Evolutionary conservation across 2,888 invertebrate genomes (phyloP).

Genomic region (Mesorhabditis belari): DNA sequence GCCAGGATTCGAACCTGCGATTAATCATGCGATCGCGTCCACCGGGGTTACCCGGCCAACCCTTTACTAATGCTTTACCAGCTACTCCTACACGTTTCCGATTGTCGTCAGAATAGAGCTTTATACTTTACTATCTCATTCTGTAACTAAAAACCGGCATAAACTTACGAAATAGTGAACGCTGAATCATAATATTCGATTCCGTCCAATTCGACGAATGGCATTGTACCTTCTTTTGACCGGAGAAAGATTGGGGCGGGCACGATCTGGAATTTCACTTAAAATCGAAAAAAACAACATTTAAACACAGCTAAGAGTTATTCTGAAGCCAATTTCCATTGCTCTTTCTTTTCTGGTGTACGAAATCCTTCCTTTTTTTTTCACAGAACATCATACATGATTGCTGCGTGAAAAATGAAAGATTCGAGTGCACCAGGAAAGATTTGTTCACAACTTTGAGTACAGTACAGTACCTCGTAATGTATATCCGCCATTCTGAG

Average conservation of each 20-base stretch:
- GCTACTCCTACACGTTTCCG: too few species aligned
- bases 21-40: too few species aligned
- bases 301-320: not conserved
- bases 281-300: not conserved
- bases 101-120: too few species aligned
- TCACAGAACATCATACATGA: not conserved
- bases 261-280: slow-evolving; percentile 10
- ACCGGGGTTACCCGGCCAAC: too few species aligned
- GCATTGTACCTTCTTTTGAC: slow-evolving; percentile 76
- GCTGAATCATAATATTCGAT: slow-evolving; percentile 86
- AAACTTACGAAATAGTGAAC: slow-evolving; percentile 68
- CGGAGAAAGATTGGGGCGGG: slow-evolving; percentile 6
- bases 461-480: slow-evolving; percentile 69
- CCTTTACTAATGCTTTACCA: too few species aligned
- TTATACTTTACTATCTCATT: too few species aligned
- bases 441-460: not conserved
- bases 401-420: not conserved
- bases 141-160: too few species aligned
- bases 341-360: not conserved
- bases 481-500: slow-evolving; percentile 80
- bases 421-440: not conserved
- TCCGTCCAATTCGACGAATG: slow-evolving; percentile 86
- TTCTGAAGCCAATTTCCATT: not conserved
- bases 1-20: too few species aligned
- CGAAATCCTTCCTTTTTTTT: not conserved